These are phyloP conservation scores for Pterophyllum scalare DNA, from an alignment of 2,113 vertebrate genomes.

Conservation along the genomic window DNA sequence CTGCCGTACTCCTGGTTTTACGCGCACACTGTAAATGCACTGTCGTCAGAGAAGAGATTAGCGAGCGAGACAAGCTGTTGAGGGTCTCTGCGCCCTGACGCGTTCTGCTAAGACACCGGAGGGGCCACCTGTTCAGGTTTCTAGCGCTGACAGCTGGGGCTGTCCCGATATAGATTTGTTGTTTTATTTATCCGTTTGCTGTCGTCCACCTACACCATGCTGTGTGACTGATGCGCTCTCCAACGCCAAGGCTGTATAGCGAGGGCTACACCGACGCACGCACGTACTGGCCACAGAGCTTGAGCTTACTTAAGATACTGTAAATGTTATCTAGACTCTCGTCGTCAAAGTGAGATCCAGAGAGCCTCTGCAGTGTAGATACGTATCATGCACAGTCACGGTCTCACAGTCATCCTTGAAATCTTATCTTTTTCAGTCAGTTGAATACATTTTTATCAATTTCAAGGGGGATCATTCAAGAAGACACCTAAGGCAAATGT, in stretches of 20 bases:
- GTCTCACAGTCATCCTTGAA: not conserved
- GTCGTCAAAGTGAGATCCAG: not conserved
- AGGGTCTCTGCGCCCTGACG: slow-evolving; percentile 62
- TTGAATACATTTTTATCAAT: not conserved
- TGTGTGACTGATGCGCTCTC: slow-evolving; percentile 43
- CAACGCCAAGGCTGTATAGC: slow-evolving; percentile 29
- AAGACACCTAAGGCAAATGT: not conserved
- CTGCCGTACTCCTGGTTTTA: slow-evolving; percentile 50
- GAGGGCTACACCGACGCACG: slow-evolving; percentile 41
- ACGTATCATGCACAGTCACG: not conserved
- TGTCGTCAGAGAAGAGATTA: slow-evolving; percentile 79
- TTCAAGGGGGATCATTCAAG: too few relatives aligned
- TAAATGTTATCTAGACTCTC: not conserved
- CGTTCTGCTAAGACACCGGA: slow-evolving; percentile 32
- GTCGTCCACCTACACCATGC: slow-evolving; percentile 51
- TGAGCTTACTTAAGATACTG: not conserved
- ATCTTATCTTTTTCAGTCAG: not conserved
- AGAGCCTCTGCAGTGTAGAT: not conserved
- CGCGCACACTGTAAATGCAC: slow-evolving; percentile 46
- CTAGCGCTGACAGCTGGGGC: slow-evolving; percentile 69
- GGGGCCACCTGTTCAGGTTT: slow-evolving; percentile 78
- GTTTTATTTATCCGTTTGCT: slow-evolving; percentile 63
- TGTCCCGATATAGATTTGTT: slow-evolving; percentile 74
- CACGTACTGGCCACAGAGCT: not conserved
- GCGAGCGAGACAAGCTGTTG: slow-evolving; percentile 65